Conservation (phyloP, 2,113 vertebrate species). For the Cinclus mexicanus region DNA sequence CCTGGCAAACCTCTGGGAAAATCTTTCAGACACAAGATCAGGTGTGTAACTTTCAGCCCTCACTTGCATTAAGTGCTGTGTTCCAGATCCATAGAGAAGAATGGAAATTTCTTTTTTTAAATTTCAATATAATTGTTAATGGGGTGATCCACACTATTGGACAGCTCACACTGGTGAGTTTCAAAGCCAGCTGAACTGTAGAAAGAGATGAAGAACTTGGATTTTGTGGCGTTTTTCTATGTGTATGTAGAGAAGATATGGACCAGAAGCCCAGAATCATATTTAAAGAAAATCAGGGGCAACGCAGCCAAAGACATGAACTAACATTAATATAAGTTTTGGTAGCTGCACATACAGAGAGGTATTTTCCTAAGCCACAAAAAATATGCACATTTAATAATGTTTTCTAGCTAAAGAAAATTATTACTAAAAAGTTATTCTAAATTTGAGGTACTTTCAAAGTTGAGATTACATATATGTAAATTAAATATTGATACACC, state of each 20-base stretch:
- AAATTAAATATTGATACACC: not conserved
- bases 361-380: not conserved
- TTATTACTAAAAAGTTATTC: not conserved
- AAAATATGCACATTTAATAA: not conserved
- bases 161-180: not conserved
- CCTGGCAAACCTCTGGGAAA: not conserved
- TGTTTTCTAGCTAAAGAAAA: not conserved
- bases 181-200: not conserved
- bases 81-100: slow-evolving; percentile 13
- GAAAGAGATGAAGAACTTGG: not conserved
- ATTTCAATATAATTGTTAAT: slow-evolving; percentile 22
- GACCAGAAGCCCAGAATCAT: not conserved
- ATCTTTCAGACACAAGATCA: not conserved
- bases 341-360: not conserved
- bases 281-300: not conserved
- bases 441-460: not conserved
- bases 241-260: not conserved
- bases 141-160: not conserved
- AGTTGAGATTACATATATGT: not conserved
- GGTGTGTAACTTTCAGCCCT: not conserved
- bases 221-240: not conserved
- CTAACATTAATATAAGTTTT: not conserved
- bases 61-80: not conserved
- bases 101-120: slow-evolving; percentile 1
- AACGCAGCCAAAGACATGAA: not conserved